Conservation (phyloP, 2,797 vertebrate species). For the Catharus ustulatus region DNA sequence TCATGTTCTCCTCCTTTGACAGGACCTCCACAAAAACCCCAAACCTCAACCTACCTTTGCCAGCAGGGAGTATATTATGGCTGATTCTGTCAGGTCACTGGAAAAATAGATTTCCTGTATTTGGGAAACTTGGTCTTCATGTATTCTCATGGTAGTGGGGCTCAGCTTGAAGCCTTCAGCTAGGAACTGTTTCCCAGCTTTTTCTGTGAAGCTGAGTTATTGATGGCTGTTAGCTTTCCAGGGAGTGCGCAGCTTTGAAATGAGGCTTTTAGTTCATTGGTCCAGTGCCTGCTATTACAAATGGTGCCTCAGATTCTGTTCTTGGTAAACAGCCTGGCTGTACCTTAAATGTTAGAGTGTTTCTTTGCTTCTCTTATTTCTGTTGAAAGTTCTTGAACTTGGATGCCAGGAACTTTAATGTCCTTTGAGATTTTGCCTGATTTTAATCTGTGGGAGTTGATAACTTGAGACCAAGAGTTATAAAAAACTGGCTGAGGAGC, state of each 20-base stretch:
- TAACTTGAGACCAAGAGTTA: neutral
- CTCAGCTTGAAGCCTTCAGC: neutral
- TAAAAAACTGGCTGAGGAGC: neutral
- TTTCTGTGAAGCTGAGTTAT: neutral
- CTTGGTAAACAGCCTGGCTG: neutral
- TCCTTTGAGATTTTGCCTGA: neutral
- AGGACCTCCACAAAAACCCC: neutral
- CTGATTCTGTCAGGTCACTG: neutral
- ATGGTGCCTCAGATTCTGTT: neutral
- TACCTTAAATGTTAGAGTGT: neutral
- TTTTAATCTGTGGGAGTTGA: neutral
- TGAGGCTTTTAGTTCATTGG: neutral
- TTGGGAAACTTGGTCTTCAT: neutral
- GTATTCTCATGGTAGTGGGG: neutral
- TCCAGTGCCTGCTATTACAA: neutral
- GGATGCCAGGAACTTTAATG: neutral
- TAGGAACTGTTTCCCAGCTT: neutral
- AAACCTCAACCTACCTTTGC: neutral
- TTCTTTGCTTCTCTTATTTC: neutral
- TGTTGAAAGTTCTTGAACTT: neutral
- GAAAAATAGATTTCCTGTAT: neutral
- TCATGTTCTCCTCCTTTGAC: neutral
- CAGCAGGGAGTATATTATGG: neutral
- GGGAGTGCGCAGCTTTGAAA: neutral
- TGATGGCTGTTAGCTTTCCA: neutral